These are phyloP conservation scores for Sisor rabdophorus DNA, from an alignment of 2,113 vertebrate genomes.

Conservation along the genomic window DNA sequence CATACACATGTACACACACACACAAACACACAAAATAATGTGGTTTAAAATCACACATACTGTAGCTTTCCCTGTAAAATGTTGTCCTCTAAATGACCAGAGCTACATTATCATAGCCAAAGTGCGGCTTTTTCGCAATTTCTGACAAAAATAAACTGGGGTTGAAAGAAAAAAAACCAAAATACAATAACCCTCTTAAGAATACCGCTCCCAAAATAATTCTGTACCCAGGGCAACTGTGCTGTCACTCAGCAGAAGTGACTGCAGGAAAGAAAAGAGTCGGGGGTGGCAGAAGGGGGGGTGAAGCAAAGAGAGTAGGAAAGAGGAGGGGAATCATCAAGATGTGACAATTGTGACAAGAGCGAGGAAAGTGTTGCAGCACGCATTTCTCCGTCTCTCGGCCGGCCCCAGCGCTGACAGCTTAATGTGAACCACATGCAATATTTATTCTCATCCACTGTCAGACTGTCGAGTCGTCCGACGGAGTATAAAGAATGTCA, in stretches of 20 bases:
- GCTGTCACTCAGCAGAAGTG: constrained; percentile 67
- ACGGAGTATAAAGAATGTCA: constrained; percentile 99
- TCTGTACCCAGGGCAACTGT: constrained; percentile 79
- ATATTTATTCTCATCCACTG: constrained; percentile 99
- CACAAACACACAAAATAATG: constrained; percentile 6
- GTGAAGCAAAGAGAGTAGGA: constrained; percentile 48
- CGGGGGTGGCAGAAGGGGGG: constrained; percentile 43
- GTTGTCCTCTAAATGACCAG: constrained; percentile 41
- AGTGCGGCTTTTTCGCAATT: constrained; percentile 25
- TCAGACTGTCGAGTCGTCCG: constrained; percentile 99
- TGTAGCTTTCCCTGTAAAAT: constrained; percentile 33
- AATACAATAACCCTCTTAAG: constrained; percentile 56
- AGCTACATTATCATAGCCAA: constrained; percentile 27
- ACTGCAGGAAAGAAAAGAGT: constrained; percentile 65
- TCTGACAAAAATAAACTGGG: constrained; percentile 65
- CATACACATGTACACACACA: constrained; percentile 41
- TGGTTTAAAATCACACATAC: constrained; percentile 39
- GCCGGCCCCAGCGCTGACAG: constrained; percentile 90
- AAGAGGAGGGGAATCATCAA: constrained; percentile 63
- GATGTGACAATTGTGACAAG: constrained; percentile 97
- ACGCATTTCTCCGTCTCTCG: constrained; percentile 84
- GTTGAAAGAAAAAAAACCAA: constrained; percentile 59
- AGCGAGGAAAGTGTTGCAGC: constrained; percentile 89
- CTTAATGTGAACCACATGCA: constrained; percentile 99
- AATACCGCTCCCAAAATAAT: constrained; percentile 71